Conservation (phyloP, 1,140 invertebrate species). For the Arctopsyche grandis region DNA sequence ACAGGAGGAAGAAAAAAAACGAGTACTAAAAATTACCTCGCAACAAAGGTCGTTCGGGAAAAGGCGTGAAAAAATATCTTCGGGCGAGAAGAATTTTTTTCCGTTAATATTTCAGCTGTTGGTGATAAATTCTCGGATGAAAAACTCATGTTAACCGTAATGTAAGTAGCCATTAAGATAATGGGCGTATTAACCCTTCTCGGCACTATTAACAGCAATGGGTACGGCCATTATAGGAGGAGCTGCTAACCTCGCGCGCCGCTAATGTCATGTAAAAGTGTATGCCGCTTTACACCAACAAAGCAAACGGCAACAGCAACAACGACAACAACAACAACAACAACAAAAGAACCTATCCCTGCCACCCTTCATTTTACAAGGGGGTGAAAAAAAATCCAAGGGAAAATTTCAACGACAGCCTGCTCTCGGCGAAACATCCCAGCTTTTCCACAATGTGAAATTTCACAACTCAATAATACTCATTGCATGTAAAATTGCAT, state of each 20-base stretch:
- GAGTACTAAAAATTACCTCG: too few relatives aligned
- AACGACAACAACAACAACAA: not conserved
- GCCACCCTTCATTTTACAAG: too few relatives aligned
- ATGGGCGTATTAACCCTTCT: conserved; percentile 46
- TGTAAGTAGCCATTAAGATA: conserved; percentile 48
- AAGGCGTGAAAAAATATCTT: too few relatives aligned
- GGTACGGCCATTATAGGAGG: conserved; percentile 34
- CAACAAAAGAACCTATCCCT: not conserved
- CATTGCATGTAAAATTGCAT: too few relatives aligned
- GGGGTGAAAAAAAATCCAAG: too few relatives aligned
- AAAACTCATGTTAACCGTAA: conserved; percentile 48
- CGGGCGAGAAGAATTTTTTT: conserved; percentile 10
- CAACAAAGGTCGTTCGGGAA: too few relatives aligned
- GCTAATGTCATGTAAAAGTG: conserved; percentile 29
- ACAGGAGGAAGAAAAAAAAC: too few relatives aligned
- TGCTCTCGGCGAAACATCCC: too few relatives aligned
- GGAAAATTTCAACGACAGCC: too few relatives aligned
- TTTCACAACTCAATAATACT: too few relatives aligned
- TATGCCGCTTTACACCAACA: not conserved
- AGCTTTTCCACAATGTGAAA: too few relatives aligned
- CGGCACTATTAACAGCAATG: conserved; percentile 41
- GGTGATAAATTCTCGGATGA: conserved; percentile 41
- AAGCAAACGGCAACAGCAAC: not conserved
- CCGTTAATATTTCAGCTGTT: conserved; percentile 36
- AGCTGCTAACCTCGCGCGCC: conserved; percentile 9